Percentiles rank a stretch among this genome's conserved stretches.
phyloP scores from a whole-genome alignment of 2,888 invertebrate genomes.

The Mesochorus sp. region DNA sequence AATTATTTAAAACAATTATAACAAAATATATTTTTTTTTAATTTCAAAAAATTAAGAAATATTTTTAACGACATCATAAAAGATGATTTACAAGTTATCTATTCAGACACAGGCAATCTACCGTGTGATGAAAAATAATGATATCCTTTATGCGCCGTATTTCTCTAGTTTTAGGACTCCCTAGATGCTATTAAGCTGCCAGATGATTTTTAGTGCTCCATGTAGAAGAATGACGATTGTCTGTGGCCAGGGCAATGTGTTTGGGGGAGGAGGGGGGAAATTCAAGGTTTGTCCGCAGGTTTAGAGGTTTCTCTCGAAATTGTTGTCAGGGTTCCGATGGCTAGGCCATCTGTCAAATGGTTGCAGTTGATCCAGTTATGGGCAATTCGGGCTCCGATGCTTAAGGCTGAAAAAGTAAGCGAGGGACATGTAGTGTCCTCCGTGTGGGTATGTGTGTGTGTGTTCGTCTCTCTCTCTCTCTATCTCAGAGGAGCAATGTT shows the following conservation, averaged over 20 bases:
- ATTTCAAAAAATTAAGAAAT: too few relatives aligned
- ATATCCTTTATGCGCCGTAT: too few relatives aligned
- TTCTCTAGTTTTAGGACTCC: too few relatives aligned
- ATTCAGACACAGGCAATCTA: too few relatives aligned
- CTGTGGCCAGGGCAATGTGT: neutral
- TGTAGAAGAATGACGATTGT: neutral
- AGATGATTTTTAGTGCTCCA: neutral
- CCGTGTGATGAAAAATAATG: too few relatives aligned
- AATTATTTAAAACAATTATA: too few relatives aligned
- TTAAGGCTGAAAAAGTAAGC: slow-evolving; percentile 34
- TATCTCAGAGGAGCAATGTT: slow-evolving; percentile 8
- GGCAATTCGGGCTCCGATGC: slow-evolving; percentile 66
- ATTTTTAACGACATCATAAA: too few relatives aligned
- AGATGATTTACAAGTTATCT: too few relatives aligned
- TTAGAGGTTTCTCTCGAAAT: neutral
- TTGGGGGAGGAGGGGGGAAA: neutral
- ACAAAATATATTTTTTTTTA: too few relatives aligned
- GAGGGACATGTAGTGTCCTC: slow-evolving; percentile 55
- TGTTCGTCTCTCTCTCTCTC: too few relatives aligned
- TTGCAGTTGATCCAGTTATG: slow-evolving; percentile 79
- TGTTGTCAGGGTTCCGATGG: slow-evolving; percentile 26
- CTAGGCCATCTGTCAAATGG: slow-evolving; percentile 77
- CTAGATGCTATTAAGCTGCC: neutral
- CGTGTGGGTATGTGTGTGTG: slow-evolving; percentile 58
- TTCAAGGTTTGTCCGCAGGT: neutral